These are phyloP conservation scores for Rhagologus leucostigma DNA, from an alignment of 2,113 vertebrate genomes.

Conservation along the genomic window DNA sequence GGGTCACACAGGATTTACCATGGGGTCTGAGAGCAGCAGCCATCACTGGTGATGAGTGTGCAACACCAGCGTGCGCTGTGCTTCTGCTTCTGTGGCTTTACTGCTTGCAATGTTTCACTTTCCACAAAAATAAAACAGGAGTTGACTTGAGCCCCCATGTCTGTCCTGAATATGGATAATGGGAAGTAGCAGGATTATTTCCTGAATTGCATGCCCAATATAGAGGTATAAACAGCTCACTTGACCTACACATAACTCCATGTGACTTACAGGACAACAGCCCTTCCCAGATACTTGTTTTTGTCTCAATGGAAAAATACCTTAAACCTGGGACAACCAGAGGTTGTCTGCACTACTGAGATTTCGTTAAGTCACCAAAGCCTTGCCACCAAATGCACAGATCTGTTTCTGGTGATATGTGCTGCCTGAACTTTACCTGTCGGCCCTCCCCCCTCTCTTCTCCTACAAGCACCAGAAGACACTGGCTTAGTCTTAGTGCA, in stretches of 20 bases:
- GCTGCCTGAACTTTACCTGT: neutral
- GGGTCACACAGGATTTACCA: neutral
- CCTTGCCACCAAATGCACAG: neutral
- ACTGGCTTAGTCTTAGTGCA: neutral
- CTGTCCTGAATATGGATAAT: fast-evolving
- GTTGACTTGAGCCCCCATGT: neutral
- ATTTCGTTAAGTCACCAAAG: neutral
- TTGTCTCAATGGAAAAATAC: neutral
- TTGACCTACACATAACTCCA: neutral
- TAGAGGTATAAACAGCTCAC: neutral
- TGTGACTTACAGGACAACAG: neutral
- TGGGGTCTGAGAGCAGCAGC: neutral
- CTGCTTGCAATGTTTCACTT: neutral
- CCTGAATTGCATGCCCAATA: fast-evolving
- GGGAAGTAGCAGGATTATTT: neutral
- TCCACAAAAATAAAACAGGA: neutral
- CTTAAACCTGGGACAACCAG: neutral
- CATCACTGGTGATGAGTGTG: neutral
- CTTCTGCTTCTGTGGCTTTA: neutral
- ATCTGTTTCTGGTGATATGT: neutral
- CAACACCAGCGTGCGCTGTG: fast-evolving
- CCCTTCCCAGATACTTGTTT: neutral
- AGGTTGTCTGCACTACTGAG: neutral
- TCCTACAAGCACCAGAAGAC: neutral
- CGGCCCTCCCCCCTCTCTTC: neutral